phyloP scores from a whole-genome alignment of 1,140 invertebrate species.

The Saxidomus purpurata region DNA sequence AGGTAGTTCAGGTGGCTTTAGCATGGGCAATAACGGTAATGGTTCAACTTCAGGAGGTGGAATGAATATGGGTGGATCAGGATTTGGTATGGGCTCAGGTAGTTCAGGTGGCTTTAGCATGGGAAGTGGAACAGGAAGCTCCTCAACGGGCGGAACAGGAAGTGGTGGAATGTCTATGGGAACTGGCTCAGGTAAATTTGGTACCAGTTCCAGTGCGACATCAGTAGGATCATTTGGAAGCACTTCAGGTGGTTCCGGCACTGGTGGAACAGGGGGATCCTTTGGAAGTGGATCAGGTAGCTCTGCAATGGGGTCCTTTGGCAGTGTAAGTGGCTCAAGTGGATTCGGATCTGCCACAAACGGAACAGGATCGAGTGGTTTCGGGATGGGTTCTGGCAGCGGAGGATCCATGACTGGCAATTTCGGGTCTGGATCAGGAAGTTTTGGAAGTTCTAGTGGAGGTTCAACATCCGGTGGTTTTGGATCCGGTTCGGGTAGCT shows the following conservation, averaged over 20 bases:
- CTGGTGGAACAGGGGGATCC: background rate
- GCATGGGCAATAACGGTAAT: background rate
- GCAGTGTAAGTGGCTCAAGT: background rate
- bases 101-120: too few species aligned
- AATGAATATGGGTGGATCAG: too few species aligned
- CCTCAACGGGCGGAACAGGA: background rate
- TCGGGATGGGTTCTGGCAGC: background rate
- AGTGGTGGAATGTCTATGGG: background rate
- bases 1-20: background rate
- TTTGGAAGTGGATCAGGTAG: slow-evolving; percentile 15
- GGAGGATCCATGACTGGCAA: background rate
- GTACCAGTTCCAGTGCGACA: too few species aligned
- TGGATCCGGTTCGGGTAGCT: background rate
- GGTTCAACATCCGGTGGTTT: background rate
- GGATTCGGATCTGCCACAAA: background rate
- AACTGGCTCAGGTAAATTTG: too few species aligned
- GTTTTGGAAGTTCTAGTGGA: background rate
- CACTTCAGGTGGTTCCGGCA: slow-evolving; percentile 4
- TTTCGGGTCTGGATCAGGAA: background rate
- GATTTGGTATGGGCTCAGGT: too few species aligned
- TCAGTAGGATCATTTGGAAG: background rate
- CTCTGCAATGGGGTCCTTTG: background rate
- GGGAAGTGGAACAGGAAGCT: background rate
- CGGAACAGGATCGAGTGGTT: background rate
- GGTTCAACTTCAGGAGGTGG: background rate